phyloP scores from a whole-genome alignment of 2,113 vertebrate species.

The Tamias sibiricus region DNA sequence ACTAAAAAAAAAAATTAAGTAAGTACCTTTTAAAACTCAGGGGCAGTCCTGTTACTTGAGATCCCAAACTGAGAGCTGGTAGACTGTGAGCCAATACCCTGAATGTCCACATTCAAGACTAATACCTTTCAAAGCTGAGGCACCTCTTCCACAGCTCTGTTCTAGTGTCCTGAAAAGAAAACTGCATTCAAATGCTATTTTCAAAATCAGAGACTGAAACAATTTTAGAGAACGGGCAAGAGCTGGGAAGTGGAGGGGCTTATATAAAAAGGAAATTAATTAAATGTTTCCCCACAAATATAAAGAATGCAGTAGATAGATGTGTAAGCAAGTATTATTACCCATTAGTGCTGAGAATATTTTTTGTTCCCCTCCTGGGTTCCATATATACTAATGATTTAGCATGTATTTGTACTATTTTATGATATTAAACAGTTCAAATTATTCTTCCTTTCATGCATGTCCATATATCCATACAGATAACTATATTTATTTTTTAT shows the following conservation, averaged over 20 bases:
- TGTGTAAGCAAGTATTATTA: constrained; percentile 3
- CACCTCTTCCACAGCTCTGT: background rate
- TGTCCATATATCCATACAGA: background rate
- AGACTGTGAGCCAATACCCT: background rate
- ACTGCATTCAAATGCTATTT: constrained; percentile 5
- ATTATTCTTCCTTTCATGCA: constrained; percentile 28
- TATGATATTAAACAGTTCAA: background rate
- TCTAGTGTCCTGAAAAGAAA: constrained; percentile 25
- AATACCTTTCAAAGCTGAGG: constrained; percentile 34
- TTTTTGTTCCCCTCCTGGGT: constrained; percentile 39
- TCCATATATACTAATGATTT: constrained; percentile 13
- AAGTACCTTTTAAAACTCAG: too few relatives aligned
- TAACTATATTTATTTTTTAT: too few relatives aligned
- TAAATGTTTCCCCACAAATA: constrained; percentile 46
- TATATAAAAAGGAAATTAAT: constrained; percentile 60
- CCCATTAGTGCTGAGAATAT: background rate
- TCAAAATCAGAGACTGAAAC: constrained; percentile 55
- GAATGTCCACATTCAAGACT: background rate
- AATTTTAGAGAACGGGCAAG: constrained; percentile 21
- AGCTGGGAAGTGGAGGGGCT: constrained; percentile 31
- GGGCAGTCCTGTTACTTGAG: background rate
- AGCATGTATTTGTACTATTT: background rate
- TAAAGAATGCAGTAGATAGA: background rate
- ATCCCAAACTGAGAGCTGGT: background rate
- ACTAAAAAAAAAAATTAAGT: too few relatives aligned